phyloP scores from a whole-genome alignment of 2,888 invertebrate genomes.

The Spilarctia lutea region DNA sequence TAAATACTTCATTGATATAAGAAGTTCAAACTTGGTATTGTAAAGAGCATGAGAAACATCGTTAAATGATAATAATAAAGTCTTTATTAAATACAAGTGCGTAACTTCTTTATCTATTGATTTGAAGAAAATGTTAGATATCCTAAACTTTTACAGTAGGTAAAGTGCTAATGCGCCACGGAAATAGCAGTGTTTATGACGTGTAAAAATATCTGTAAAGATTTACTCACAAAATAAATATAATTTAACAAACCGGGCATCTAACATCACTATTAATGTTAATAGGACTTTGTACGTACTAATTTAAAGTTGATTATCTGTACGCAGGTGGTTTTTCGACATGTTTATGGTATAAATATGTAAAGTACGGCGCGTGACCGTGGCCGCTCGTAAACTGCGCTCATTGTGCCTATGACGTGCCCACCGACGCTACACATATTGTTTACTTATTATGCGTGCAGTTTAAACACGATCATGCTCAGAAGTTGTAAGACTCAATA shows the following conservation, averaged over 20 bases:
- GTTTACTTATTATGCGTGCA: neutral
- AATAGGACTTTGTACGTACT: neutral
- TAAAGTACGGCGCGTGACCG: constrained; percentile 35
- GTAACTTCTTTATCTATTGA: neutral
- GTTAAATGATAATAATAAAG: neutral
- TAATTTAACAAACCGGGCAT: constrained; percentile 22
- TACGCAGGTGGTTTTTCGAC: constrained; percentile 2
- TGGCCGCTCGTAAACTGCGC: constrained; percentile 43
- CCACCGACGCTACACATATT: neutral
- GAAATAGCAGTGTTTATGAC: no score
- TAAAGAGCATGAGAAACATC: neutral
- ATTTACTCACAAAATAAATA: no score
- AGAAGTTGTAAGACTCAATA: neutral
- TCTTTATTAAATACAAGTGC: neutral
- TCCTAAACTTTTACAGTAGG: neutral
- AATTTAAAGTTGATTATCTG: constrained; percentile 22
- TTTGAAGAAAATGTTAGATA: neutral
- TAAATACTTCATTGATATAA: neutral
- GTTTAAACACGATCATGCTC: neutral
- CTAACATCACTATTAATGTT: neutral
- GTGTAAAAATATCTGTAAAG: no score
- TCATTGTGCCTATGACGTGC: constrained; percentile 30
- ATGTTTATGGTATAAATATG: constrained; percentile 49
- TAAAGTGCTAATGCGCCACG: no score
- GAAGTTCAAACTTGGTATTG: neutral